These are phyloP conservation scores for Silurus meridionalis DNA, from an alignment of 2,113 vertebrate species.

Conservation along the genomic window DNA sequence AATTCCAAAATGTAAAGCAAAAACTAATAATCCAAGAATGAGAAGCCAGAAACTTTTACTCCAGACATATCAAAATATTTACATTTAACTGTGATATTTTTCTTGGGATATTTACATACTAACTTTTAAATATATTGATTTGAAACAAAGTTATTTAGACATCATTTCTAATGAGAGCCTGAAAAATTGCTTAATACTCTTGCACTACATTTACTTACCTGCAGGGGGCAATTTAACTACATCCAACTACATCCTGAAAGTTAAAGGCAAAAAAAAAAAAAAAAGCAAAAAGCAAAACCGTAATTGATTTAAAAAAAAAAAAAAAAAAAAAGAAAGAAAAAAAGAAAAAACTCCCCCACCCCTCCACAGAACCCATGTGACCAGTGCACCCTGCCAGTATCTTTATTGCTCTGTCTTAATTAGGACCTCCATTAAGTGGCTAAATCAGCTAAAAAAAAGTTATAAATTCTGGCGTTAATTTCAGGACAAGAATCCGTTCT, in stretches of 20 bases:
- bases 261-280: neutral
- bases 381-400: conserved; percentile 32
- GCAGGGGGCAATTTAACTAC: conserved; percentile 71
- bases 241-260: conserved; percentile 14
- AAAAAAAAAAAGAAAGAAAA: conserved; percentile 1
- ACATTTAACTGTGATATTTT: neutral
- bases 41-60: neutral
- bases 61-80: neutral
- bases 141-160: neutral
- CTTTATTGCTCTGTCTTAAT: conserved; percentile 53
- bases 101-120: neutral
- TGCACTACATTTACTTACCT: conserved; percentile 58
- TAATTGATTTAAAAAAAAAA: neutral
- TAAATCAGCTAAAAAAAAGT: conserved; percentile 36
- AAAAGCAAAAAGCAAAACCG: neutral
- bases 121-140: neutral
- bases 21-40: neutral
- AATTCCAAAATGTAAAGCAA: neutral
- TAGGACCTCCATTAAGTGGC: conserved; percentile 47
- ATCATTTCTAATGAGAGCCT: conserved; percentile 18
- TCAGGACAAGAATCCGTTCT: conserved; percentile 26
- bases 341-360: conserved; percentile 10
- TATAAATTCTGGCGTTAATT: conserved; percentile 48
- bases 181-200: neutral
- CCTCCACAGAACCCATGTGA: neutral